A percentile compares a stretch with the other conserved stretches of the same genome.
These are phyloP conservation scores for Rhagonycha lutea DNA, from an alignment of 2,888 invertebrate species.

Conservation along the genomic window DNA sequence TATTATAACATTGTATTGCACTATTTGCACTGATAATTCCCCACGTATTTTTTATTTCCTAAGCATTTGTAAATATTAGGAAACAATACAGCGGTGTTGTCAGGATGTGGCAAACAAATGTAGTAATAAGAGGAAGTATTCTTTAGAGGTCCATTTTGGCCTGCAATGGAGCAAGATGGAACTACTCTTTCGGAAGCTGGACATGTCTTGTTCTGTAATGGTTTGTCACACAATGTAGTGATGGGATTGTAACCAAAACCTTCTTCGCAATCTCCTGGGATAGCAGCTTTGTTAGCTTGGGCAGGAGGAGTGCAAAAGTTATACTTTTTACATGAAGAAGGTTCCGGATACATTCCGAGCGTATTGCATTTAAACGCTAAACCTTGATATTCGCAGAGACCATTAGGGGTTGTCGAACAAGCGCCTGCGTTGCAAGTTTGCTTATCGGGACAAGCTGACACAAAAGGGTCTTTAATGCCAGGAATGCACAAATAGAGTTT, in stretches of 20 bases:
- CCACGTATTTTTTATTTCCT: neutral
- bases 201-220: neutral
- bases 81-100: neutral
- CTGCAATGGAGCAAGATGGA: neutral
- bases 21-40: neutral
- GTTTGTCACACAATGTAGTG: neutral
- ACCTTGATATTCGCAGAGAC: neutral
- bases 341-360: constrained; percentile 4
- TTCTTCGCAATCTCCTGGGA: neutral
- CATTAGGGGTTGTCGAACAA: neutral
- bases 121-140: neutral
- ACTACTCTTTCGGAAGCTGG: neutral
- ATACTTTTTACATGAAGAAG: constrained; percentile 1
- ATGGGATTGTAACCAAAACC: neutral
- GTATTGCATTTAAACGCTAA: neutral
- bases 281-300: neutral
- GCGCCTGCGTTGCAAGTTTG: neutral
- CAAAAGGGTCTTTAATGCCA: neutral
- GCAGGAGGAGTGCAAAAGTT: neutral
- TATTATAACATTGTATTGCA: too few relatives aligned
- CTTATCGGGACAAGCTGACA: neutral
- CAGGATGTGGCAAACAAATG: neutral
- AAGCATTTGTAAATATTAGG: neutral
- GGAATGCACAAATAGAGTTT: neutral
- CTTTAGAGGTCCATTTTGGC: neutral